Conservation (phyloP, 1,140 invertebrate species). For the Apis mellifera region Amel_HAv3.1 CM009941.2:6429001-6429500, state of each 20-base stretch:
- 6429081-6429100: too few relatives aligned
- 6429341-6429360: background rate
- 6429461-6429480: background rate
- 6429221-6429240: too few relatives aligned
- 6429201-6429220: too few relatives aligned
- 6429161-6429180: too few relatives aligned
- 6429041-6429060: too few relatives aligned
- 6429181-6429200: too few relatives aligned
- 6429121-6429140: too few relatives aligned
- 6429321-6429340: background rate
- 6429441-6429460: background rate
- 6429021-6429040: too few relatives aligned
- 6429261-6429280: background rate
- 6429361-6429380: background rate
- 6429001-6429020: too few relatives aligned
- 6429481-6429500: background rate
- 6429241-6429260: background rate
- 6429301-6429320: background rate
- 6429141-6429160: too few relatives aligned
- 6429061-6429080: too few relatives aligned
- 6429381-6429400: background rate
- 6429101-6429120: too few relatives aligned
- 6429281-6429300: background rate
- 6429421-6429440: background rate
- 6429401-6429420: background rate